phyloP scores from a whole-genome alignment of 2,113 vertebrate genomes.

The Oryzias woworae region DNA sequence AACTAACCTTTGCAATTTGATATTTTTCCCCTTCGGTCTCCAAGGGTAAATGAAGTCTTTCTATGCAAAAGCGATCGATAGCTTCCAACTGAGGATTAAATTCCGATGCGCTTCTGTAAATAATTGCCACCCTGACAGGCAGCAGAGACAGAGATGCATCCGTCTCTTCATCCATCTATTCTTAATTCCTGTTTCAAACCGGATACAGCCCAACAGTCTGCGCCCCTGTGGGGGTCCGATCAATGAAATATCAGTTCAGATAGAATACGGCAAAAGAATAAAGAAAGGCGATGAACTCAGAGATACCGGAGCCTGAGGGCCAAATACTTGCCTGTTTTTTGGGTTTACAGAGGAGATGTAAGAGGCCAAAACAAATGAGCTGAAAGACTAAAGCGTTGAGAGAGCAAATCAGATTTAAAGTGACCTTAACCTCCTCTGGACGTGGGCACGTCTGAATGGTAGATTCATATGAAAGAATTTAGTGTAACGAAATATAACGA shows the following conservation, averaged over 20 bases:
- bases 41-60: constrained; percentile 18
- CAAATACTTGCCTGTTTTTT: background rate
- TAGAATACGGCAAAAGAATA: constrained; percentile 4
- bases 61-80: constrained; percentile 49
- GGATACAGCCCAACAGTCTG: constrained; percentile 9
- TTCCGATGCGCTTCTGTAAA: constrained; percentile 29
- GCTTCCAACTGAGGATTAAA: constrained; percentile 37
- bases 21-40: background rate
- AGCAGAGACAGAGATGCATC: constrained; percentile 16
- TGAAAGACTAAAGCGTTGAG: no score
- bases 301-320: background rate
- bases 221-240: constrained; percentile 27
- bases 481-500: background rate
- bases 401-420: no score
- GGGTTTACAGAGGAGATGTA: no score
- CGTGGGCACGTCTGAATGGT: no score
- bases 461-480: no score
- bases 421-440: no score
- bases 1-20: background rate
- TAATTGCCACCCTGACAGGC: constrained; percentile 30
- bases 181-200: constrained; percentile 34
- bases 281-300: background rate
- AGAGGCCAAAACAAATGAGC: no score
- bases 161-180: constrained; percentile 36
- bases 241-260: constrained; percentile 36